A percentile compares a stretch with the other conserved stretches of the same genome.
phyloP scores from a whole-genome alignment of 1,140 invertebrate species.

The Notospermus geniculatus region DNA sequence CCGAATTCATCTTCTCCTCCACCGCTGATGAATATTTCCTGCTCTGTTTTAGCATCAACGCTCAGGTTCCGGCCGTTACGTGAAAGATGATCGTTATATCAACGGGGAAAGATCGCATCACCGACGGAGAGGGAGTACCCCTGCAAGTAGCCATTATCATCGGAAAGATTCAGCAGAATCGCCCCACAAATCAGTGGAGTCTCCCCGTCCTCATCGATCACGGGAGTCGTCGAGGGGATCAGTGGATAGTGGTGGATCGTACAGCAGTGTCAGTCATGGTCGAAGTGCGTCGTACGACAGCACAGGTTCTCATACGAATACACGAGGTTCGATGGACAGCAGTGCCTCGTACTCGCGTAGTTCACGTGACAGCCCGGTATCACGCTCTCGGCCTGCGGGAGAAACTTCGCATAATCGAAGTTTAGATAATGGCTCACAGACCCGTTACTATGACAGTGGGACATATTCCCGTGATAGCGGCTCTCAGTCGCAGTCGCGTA shows the following conservation, averaged over 20 bases:
- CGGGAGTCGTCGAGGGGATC: background rate
- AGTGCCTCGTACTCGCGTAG: too few species aligned
- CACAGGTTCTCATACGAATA: too few species aligned
- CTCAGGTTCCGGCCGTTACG: constrained; percentile 6
- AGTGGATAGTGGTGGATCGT: background rate
- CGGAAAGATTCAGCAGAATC: constrained; percentile 6
- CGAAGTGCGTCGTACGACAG: constrained; percentile 7
- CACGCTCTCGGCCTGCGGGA: too few species aligned
- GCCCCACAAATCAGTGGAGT: background rate
- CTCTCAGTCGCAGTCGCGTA: constrained; percentile 4
- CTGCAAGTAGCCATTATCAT: background rate
- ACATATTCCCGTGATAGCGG: constrained; percentile 7
- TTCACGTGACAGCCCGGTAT: too few species aligned
- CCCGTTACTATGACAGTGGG: constrained; percentile 2
- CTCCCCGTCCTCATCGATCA: constrained; percentile 4
- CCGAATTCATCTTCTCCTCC: too few species aligned
- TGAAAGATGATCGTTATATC: constrained; percentile 5
- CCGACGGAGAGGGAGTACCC: constrained; percentile 1
- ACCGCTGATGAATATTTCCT: too few species aligned
- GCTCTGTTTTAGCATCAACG: background rate
- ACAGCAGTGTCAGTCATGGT: constrained; percentile 8
- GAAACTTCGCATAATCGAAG: too few species aligned
- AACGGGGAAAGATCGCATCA: constrained; percentile 8
- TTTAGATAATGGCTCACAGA: background rate
- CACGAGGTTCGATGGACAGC: too few species aligned